Conservation (phyloP, 1,140 invertebrate species). For the Aphidius gifuensis region DNA sequence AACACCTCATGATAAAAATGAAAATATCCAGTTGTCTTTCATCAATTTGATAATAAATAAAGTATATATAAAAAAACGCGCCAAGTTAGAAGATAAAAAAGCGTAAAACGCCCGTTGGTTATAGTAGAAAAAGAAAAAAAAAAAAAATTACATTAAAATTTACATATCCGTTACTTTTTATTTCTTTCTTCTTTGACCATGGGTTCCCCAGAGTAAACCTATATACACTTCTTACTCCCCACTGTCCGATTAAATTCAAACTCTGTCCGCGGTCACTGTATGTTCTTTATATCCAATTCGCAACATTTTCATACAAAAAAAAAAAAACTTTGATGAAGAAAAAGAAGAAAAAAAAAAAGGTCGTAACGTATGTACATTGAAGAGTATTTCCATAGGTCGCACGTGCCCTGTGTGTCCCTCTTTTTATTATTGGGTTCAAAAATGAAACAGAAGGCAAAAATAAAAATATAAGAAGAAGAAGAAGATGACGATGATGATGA, state of each 20-base stretch:
- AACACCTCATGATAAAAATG: no score
- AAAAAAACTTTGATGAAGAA: no score
- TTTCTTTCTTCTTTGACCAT: not conserved
- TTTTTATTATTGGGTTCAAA: not conserved
- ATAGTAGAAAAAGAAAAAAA: not conserved
- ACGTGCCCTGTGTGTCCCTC: conserved; percentile 14
- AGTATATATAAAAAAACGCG: not conserved
- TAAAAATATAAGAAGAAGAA: no score
- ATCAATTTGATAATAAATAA: not conserved
- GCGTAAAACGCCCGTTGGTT: conserved; percentile 20
- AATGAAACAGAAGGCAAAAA: no score
- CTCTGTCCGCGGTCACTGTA: not conserved
- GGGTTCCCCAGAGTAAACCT: not conserved
- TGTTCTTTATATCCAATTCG: conserved; percentile 18
- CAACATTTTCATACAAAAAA: conserved; percentile 16
- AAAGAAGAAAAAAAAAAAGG: conserved; percentile 17
- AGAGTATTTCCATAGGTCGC: conserved; percentile 5
- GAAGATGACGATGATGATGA: no score
- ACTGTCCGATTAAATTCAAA: conserved; percentile 3
- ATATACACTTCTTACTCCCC: not conserved
- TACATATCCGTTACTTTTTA: conserved; percentile 16
- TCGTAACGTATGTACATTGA: conserved; percentile 24
- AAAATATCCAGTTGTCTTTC: not conserved
- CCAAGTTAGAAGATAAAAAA: not conserved
- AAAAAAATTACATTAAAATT: conserved; percentile 12